Evolutionary conservation across 2,113 vertebrate genomes (phyloP).

Genomic region (Alethe diademata): DNA sequence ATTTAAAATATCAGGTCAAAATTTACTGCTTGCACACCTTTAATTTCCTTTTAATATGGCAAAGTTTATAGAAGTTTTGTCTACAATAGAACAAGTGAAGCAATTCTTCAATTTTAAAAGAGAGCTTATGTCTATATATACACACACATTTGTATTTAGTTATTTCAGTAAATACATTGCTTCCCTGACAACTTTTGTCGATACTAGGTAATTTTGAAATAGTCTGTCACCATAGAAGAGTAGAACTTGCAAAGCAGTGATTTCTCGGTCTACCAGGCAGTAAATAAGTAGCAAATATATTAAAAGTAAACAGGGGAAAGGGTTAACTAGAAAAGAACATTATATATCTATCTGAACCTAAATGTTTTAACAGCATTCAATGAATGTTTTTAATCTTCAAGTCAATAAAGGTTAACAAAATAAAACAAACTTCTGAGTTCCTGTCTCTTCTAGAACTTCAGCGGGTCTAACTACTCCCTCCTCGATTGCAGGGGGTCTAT

Average conservation of each 20-base stretch:
- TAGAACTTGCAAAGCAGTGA: background rate
- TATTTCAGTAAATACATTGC: slow-evolving; percentile 16
- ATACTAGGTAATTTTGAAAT: slow-evolving; percentile 5
- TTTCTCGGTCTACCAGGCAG: background rate
- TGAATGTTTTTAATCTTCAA: slow-evolving; percentile 68
- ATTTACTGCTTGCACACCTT: background rate
- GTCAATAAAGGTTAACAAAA: slow-evolving; percentile 69
- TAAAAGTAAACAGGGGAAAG: slow-evolving; percentile 23
- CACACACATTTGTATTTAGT: background rate
- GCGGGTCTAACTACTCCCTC: too few relatives aligned
- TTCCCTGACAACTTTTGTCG: background rate
- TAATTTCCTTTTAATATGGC: background rate
- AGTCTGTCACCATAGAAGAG: background rate
- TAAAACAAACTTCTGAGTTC: slow-evolving; percentile 66
- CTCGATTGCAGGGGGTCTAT: background rate
- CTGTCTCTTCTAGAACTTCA: slow-evolving; percentile 61
- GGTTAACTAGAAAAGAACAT: slow-evolving; percentile 59
- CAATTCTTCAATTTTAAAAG: background rate
- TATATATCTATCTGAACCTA: slow-evolving; percentile 21
- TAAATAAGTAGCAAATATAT: background rate
- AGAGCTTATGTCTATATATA: background rate
- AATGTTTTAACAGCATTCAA: slow-evolving; percentile 54
- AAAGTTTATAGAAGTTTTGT: background rate
- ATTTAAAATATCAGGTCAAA: background rate
- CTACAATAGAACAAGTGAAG: background rate